Conservation (phyloP, 2,888 invertebrate species). For the Thalpophila matura region DNA sequence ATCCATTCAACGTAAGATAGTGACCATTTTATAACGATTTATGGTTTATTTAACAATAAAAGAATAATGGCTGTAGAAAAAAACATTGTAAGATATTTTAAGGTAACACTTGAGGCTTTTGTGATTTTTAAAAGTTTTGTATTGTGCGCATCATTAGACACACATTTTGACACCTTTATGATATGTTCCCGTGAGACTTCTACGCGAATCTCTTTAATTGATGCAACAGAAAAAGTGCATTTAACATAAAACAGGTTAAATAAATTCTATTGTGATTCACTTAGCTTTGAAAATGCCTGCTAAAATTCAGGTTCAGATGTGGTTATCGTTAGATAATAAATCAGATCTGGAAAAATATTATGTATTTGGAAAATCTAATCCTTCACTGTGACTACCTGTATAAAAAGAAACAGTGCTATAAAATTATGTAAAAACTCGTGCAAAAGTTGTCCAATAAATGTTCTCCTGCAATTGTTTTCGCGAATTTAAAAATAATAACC, state of each 20-base stretch:
- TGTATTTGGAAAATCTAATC: neutral
- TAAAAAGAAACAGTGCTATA: too few relatives aligned
- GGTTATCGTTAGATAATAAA: neutral
- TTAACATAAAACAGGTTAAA: neutral
- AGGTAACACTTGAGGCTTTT: conserved; percentile 76
- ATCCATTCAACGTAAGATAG: conserved; percentile 80
- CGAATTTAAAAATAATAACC: neutral
- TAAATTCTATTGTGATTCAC: neutral
- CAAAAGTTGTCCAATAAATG: neutral
- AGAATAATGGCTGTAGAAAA: conserved; percentile 77
- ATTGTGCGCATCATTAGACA: conserved; percentile 83
- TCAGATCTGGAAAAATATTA: neutral
- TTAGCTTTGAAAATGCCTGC: neutral
- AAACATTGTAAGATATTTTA: conserved; percentile 71
- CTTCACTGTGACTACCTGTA: neutral
- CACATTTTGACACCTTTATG: conserved; percentile 78
- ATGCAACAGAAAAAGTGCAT: conserved; percentile 43
- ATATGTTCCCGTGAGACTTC: conserved; percentile 80
- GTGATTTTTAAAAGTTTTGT: conserved; percentile 73
- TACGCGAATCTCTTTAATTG: conserved; percentile 67
- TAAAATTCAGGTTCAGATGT: neutral
- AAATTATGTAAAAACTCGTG: neutral
- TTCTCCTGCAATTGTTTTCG: neutral
- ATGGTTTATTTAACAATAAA: conserved; percentile 90
- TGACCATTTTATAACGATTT: conserved; percentile 89